Evolutionary conservation across 2,797 vertebrate species (phyloP), one percentile per base, ranked within the genome.

Genomic region (Poecile montanus): DNA sequence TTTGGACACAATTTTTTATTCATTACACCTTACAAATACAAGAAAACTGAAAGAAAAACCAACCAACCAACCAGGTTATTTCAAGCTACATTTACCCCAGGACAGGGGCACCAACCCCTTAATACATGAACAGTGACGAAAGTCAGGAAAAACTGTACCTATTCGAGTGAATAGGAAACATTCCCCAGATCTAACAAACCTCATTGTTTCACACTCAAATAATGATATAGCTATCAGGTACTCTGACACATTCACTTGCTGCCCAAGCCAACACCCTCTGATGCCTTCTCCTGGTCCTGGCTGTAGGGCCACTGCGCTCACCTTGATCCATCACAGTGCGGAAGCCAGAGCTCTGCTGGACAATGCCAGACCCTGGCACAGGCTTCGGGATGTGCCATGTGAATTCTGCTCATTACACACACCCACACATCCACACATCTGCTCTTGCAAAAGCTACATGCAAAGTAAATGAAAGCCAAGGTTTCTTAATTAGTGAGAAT

Each of bases 171-270:
- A 47, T 0, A 57, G 11, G 16, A 80, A 89, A 66, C 47, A 27
- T 85, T 4, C 50, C 58, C 60, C 58, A 70, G 23, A 34, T 48
- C 17, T 40, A 19, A 51, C 2, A 42, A 61, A 57, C 25, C 70
- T 19, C 30, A 23, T 2, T 23, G 38, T 13, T 44, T 80, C 30
- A 57, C 36, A 15, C 15, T 7, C 16, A 14, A 54, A 19, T 14
- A 11, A 47, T 3, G 18, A 19, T 0, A 0, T 2, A 66, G 83
- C 30, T 22, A 42, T 22, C 42, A 47, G 0, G 1, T 29, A n/a
- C 4, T 19, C 23, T 68, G 58, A 45, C 8, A 25, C 3, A 19
- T 0, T 40, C 38, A 40, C 38, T 40, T 40, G 60, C 67, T 48
- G 78, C 60, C 48, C 20, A 2, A 44, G 32, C 34, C 74, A 87